Conservation (phyloP, 2,113 vertebrate species). For the Chaetorhynchus papuensis region DNA sequence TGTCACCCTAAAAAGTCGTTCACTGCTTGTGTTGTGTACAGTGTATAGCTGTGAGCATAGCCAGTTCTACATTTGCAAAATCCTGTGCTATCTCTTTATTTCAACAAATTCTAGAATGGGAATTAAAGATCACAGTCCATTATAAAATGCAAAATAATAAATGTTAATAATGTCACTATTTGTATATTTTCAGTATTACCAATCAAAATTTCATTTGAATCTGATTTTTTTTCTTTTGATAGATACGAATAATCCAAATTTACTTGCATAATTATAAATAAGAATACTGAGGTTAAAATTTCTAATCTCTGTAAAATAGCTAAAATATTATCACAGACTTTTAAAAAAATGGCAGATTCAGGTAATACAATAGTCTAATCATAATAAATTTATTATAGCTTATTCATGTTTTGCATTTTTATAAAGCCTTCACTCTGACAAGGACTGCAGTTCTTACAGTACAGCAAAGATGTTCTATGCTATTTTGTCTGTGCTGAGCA, state of each 20-base stretch:
- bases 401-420: background rate
- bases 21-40: background rate
- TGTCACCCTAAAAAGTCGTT: constrained; percentile 17
- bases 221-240: background rate
- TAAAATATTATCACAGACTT: background rate
- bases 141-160: background rate
- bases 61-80: background rate
- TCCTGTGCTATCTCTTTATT: background rate
- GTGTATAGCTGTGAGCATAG: background rate
- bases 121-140: background rate
- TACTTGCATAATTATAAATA: background rate
- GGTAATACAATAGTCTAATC: background rate
- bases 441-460: background rate
- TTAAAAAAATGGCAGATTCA: background rate
- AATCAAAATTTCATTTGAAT: background rate
- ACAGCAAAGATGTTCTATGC: background rate
- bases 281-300: background rate
- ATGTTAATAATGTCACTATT: background rate
- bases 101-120: background rate
- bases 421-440: background rate
- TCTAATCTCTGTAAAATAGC: background rate
- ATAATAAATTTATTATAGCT: background rate
- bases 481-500: background rate
- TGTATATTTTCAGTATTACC: background rate
- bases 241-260: background rate